Conservation (phyloP, 2,888 invertebrate species). For the Ophion costatus region DNA sequence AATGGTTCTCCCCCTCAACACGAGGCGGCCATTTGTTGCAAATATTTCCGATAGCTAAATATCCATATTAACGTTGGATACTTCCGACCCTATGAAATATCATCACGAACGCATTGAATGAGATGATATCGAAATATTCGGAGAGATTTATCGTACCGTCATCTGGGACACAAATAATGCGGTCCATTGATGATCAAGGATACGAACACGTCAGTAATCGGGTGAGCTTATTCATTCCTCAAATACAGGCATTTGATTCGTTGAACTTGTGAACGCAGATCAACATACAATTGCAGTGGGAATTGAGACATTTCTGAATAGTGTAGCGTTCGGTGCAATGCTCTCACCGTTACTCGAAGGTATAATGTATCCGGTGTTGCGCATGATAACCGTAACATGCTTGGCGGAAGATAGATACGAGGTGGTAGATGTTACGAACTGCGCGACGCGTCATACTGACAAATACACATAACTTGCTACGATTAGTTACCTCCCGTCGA, state of each 20-base stretch:
- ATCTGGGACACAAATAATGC: not conserved
- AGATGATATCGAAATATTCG: not conserved
- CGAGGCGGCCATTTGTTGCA: no score
- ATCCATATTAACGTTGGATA: no score
- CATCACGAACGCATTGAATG: no score
- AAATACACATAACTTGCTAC: slow-evolving; percentile 54
- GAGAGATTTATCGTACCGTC: not conserved
- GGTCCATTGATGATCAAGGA: not conserved
- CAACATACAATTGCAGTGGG: slow-evolving; percentile 44
- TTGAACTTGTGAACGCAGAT: slow-evolving; percentile 1
- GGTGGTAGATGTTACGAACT: slow-evolving; percentile 25
- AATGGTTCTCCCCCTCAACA: no score
- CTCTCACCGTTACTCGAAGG: slow-evolving; percentile 40
- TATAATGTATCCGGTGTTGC: slow-evolving; percentile 46
- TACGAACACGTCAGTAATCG: not conserved
- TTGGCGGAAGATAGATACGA: slow-evolving; percentile 33
- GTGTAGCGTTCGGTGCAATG: not conserved
- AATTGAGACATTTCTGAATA: slow-evolving; percentile 46
- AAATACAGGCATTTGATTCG: slow-evolving; percentile 3
- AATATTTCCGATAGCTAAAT: no score
- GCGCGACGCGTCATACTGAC: slow-evolving; percentile 36
- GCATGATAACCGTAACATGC: slow-evolving; percentile 32
- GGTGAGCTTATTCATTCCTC: slow-evolving; percentile 1
- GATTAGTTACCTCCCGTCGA: slow-evolving; percentile 37
- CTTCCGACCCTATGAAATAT: no score